Evolutionary conservation across 2,888 invertebrate genomes (phyloP).

Genomic region (Chydorus sphaericus): DNA sequence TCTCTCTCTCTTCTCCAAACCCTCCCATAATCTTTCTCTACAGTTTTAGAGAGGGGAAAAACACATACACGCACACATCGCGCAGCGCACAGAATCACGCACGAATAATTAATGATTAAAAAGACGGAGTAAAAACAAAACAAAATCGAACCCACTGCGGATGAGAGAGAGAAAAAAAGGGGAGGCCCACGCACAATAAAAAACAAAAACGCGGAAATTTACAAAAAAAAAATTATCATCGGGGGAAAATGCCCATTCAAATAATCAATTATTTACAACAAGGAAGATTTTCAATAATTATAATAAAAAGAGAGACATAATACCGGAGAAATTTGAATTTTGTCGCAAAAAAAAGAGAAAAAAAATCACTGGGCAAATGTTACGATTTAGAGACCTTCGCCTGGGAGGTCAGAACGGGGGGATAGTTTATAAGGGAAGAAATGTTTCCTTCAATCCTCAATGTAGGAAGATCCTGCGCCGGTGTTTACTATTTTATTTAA

Average conservation of each 20-base stretch:
- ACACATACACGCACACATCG: background rate
- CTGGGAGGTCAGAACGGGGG: constrained; percentile 1
- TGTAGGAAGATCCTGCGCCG: too few relatives aligned
- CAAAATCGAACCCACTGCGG: too few relatives aligned
- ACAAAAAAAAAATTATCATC: too few relatives aligned
- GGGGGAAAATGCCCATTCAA: too few relatives aligned
- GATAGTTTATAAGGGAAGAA: too few relatives aligned
- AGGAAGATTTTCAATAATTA: too few relatives aligned
- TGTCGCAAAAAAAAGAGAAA: background rate
- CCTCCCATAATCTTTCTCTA: background rate
- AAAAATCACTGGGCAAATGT: background rate
- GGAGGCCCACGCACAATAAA: background rate
- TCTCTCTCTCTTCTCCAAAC: background rate
- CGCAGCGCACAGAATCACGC: constrained; percentile 2
- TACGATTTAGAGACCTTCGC: constrained; percentile 6
- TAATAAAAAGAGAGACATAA: background rate
- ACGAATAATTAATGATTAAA: constrained; percentile 4
- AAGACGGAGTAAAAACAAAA: too few relatives aligned
- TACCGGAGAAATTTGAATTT: background rate
- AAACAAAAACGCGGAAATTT: too few relatives aligned
- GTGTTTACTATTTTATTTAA: too few relatives aligned
- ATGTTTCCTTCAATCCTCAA: too few relatives aligned
- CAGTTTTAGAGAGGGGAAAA: background rate
- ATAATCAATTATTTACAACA: background rate
- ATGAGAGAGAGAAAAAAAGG: too few relatives aligned